A percentile compares a stretch with the other conserved stretches of the same genome.
phyloP scores from a whole-genome alignment of 2,113 vertebrate genomes.

The Mustela lutreola region DNA sequence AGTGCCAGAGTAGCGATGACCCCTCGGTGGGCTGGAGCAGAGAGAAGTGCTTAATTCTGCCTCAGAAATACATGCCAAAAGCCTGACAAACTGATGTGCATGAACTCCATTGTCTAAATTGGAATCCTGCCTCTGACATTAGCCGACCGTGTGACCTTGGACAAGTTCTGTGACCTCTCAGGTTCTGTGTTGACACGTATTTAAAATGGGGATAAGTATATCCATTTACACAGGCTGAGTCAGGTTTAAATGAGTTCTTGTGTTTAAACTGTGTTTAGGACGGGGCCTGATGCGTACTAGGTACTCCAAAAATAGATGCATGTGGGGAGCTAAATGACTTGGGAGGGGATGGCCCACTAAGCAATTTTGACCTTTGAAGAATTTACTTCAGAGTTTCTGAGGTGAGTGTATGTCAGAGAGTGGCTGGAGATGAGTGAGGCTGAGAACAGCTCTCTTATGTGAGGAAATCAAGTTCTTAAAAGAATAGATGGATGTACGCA shows the following conservation, averaged over 20 bases:
- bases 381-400: not conserved
- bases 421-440: not conserved
- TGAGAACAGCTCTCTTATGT: not conserved
- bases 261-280: not conserved
- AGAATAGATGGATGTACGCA: not conserved
- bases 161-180: not conserved
- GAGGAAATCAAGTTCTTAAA: not conserved
- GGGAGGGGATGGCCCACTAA: not conserved
- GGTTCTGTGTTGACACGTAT: not conserved
- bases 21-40: not conserved
- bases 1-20: not conserved
- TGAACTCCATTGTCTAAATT: not conserved
- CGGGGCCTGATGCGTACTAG: not conserved
- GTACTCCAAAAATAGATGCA: not conserved
- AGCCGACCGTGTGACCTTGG: not conserved
- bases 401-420: not conserved
- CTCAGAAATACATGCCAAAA: not conserved
- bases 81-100: fast-evolving
- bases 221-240: not conserved
- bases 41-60: not conserved
- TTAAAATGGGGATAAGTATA: not conserved
- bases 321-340: not conserved
- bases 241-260: not conserved
- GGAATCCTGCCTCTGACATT: not conserved
- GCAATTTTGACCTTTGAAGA: not conserved